These are phyloP conservation scores for Tinea pellionella DNA, from an alignment of 2,888 invertebrate genomes.

Conservation along the genomic window DNA sequence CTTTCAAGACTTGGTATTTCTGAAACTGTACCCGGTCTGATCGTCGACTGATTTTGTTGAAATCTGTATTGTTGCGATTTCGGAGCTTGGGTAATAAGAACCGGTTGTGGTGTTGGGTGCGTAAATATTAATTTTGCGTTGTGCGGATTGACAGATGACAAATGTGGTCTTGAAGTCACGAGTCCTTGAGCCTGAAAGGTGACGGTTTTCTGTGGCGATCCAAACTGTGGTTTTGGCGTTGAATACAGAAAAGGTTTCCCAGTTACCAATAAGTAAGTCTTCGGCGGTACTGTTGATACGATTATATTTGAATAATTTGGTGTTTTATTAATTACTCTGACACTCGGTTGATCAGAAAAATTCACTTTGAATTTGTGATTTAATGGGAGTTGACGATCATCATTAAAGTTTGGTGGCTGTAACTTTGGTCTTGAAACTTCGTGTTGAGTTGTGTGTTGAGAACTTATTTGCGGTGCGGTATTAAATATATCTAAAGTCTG, in stretches of 20 bases:
- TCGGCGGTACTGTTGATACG: conserved; percentile 34
- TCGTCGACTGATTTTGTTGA: conserved; percentile 22
- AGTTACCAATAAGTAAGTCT: conserved; percentile 37
- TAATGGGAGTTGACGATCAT: conserved; percentile 54
- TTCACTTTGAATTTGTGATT: conserved; percentile 43
- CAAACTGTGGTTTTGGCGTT: conserved; percentile 38
- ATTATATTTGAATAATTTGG: background rate
- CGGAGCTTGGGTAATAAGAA: conserved; percentile 21
- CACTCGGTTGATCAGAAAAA: background rate
- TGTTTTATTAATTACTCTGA: background rate
- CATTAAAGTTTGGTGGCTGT: conserved; percentile 56
- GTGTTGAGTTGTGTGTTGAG: conserved; percentile 27
- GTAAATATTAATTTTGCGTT: conserved; percentile 24
- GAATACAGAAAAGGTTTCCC: conserved; percentile 38
- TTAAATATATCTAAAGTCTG: conserved; percentile 23
- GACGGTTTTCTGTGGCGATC: conserved; percentile 33
- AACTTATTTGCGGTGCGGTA: conserved; percentile 26
- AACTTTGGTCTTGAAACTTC: conserved; percentile 39
- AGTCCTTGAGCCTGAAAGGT: conserved; percentile 28
- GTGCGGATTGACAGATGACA: conserved; percentile 18
- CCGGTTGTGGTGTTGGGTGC: conserved; percentile 43
- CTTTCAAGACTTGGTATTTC: conserved; percentile 34
- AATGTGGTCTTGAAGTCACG: conserved; percentile 36
- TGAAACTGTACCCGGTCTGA: conserved; percentile 33
- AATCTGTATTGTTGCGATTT: background rate